phyloP scores from a whole-genome alignment of 2,888 invertebrate species.

The Seira sanloemensis region DNA sequence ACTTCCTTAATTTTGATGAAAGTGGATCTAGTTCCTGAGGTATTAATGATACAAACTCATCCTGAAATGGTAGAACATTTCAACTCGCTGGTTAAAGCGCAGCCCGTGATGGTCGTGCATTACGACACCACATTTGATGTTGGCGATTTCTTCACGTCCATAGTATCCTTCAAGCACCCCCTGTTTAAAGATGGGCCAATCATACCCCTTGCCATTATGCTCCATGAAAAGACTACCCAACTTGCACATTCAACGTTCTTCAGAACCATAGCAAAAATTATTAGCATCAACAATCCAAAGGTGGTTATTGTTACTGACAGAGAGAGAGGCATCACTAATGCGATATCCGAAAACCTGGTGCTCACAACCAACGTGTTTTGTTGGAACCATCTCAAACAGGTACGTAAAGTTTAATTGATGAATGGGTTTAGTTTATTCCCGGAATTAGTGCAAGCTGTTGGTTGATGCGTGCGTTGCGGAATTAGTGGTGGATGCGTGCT shows the following conservation, averaged over 20 bases:
- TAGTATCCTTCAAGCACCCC: conserved; percentile 11
- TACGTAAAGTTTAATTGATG: not conserved
- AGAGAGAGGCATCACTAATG: not conserved
- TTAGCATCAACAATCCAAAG: not conserved
- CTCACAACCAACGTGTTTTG: not conserved
- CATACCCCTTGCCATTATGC: not conserved
- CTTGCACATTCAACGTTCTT: not conserved
- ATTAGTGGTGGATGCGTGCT: too few species aligned
- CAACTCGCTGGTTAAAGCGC: not conserved
- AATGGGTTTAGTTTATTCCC: not conserved
- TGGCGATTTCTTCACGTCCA: conserved; percentile 4
- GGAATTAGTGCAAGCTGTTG: too few species aligned
- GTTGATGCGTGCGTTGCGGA: too few species aligned
- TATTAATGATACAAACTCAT: not conserved
- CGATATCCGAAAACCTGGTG: not conserved
- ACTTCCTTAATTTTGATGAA: not conserved
- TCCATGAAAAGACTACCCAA: conserved; percentile 1
- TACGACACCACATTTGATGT: conserved; percentile 26
- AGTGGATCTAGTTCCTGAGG: not conserved
- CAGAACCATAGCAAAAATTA: not conserved
- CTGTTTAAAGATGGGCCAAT: not conserved
- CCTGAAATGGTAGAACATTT: conserved; percentile 1
- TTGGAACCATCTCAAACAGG: conserved; percentile 19
- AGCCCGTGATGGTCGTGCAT: not conserved
- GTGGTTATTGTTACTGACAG: conserved; percentile 20